phyloP scores from a whole-genome alignment of 2,797 vertebrate species.

The Hippoglossus hippoglossus region DNA sequence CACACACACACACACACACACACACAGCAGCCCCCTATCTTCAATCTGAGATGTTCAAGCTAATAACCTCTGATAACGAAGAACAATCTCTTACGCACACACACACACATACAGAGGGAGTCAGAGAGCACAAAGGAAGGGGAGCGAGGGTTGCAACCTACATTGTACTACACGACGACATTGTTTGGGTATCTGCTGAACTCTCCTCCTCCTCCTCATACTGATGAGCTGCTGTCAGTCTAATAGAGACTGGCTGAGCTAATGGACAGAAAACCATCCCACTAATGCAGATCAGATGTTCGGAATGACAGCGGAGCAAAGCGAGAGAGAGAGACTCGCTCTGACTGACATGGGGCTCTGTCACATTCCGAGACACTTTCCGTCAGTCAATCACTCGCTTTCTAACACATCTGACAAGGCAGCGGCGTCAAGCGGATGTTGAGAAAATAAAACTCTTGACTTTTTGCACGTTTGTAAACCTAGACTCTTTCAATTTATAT shows the following conservation, averaged over 20 bases:
- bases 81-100: background rate
- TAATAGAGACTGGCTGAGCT: conserved; percentile 49
- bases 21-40: conserved; percentile 24
- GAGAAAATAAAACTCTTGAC: background rate
- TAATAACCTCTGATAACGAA: conserved; percentile 42
- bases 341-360: conserved; percentile 31
- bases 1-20: conserved; percentile 15
- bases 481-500: background rate
- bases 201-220: conserved; percentile 21
- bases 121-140: conserved; percentile 29
- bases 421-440: conserved; percentile 7
- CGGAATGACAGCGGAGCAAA: conserved; percentile 47
- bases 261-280: conserved; percentile 61
- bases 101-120: conserved; percentile 14
- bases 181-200: conserved; percentile 28
- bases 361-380: conserved; percentile 39
- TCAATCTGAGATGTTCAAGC: conserved; percentile 27
- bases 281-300: conserved; percentile 68
- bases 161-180: conserved; percentile 21
- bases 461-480: background rate
- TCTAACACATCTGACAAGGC: conserved; percentile 37
- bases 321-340: conserved; percentile 27
- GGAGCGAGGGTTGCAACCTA: conserved; percentile 9
- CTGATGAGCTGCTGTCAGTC: conserved; percentile 49
- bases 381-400: conserved; percentile 52